phyloP scores from a whole-genome alignment of 2,888 invertebrate genomes.

The Stenichneumon culpator region DNA sequence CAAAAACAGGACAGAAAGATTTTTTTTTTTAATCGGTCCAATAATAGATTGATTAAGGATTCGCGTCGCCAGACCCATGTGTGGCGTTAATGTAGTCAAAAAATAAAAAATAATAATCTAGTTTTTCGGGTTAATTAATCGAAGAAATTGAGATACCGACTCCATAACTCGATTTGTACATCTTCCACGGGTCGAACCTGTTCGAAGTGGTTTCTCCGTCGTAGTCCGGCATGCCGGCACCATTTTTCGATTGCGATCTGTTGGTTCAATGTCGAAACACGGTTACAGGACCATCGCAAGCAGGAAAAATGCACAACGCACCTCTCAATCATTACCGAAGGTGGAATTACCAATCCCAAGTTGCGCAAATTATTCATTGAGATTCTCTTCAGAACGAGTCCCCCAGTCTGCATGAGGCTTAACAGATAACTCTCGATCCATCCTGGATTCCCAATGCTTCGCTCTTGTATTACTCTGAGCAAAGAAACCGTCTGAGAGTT shows the following conservation, averaged over 20 bases:
- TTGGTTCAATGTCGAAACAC: constrained; percentile 3
- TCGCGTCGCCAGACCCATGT: no score
- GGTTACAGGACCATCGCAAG: no score
- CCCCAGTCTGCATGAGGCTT: constrained; percentile 87
- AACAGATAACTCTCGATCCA: constrained; percentile 89
- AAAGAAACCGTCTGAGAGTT: not conserved
- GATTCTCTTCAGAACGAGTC: constrained; percentile 85
- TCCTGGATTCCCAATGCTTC: constrained; percentile 88
- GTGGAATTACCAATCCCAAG: constrained; percentile 79
- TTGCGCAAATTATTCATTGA: constrained; percentile 76
- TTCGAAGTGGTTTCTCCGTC: constrained; percentile 52
- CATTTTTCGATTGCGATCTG: constrained; percentile 33
- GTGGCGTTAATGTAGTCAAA: no score
- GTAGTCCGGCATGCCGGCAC: constrained; percentile 6
- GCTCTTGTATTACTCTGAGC: constrained; percentile 86
- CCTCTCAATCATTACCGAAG: constrained; percentile 70
- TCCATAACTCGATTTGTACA: constrained; percentile 85
- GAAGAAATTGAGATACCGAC: constrained; percentile 75
- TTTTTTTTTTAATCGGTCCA: no score
- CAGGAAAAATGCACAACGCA: not conserved
- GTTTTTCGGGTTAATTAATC: no score
- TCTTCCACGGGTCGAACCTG: constrained; percentile 84
- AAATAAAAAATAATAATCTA: no score
- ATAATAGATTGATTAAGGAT: no score
- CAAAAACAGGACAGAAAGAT: no score